Conservation (phyloP, 2,113 vertebrate species). For the Shinisaurus crocodilurus region DNA sequence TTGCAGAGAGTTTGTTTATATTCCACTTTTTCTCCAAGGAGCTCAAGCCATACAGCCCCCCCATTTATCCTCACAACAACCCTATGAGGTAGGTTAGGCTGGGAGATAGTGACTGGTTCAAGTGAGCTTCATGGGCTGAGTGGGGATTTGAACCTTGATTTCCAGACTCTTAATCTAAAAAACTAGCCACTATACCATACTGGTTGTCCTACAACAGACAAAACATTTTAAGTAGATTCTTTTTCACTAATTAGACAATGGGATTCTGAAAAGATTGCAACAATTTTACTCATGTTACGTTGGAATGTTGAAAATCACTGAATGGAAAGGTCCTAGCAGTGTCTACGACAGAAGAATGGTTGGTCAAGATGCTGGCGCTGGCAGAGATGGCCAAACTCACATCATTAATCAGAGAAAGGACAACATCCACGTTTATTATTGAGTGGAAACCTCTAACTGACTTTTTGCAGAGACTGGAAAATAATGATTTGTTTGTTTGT, state of each 20-base stretch:
- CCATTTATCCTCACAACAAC: background rate
- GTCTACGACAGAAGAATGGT: too few relatives aligned
- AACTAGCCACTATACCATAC: too few relatives aligned
- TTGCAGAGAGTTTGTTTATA: too few relatives aligned
- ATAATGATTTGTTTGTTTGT: too few relatives aligned
- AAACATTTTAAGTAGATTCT: background rate
- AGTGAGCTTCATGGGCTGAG: background rate
- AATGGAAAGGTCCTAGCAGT: too few relatives aligned
- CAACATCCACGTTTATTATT: too few relatives aligned
- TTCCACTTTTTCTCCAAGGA: background rate
- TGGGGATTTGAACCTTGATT: background rate
- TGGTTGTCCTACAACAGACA: background rate
- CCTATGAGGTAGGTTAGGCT: background rate
- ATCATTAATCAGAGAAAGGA: too few relatives aligned
- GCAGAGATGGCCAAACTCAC: too few relatives aligned
- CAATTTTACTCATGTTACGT: background rate
- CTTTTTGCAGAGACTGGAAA: too few relatives aligned
- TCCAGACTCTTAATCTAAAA: too few relatives aligned
- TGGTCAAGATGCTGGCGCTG: too few relatives aligned
- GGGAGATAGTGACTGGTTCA: background rate
- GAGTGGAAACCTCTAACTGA: too few relatives aligned
- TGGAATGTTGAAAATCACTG: background rate
- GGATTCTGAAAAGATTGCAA: background rate
- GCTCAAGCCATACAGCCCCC: background rate
- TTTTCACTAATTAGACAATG: background rate